Evolutionary conservation across 2,797 vertebrate species (phyloP), one percentile per base, ranked within the genome.

Genomic region (Phyllotis vaccarum): DNA sequence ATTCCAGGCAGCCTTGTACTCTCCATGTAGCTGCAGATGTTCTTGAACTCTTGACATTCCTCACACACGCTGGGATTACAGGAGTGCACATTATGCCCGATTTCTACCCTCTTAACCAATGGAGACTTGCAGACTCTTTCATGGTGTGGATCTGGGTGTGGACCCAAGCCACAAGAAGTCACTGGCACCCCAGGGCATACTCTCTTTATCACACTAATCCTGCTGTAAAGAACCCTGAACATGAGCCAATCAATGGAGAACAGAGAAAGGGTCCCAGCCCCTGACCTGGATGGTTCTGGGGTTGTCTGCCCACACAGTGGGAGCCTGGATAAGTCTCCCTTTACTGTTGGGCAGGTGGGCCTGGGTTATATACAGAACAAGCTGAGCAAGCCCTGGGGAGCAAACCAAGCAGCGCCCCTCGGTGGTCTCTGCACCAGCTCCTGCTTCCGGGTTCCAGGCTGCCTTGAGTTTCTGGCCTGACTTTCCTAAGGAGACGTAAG

Each of bases 241-340:
- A 13, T 46, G 58, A n/a, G 22, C 31, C 1, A 6, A 60, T 64
- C 29, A 60, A n/a, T 14, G 6, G 60, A 54, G 60, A 74, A n/a
- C 21, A 49, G 66, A 78, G 12, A 40, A 40, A 56, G 27, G 2
- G 29, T 6, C 94, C 94, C 37, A 56, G 56, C 24, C 11, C 52
- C 5, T 6, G 58, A 24, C 5, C 9, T 14, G 10, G 37, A 1
- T 27, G 21, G 19, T 54, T 40, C 56, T 22, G 21, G 70, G 60
- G 6, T 34, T 31, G 62, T 5, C 40, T 0, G 0, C 34, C 9
- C 0, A 49, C 19, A 0, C 49, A 37, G 34, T n/a, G 31, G 46
- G 16, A 34, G 2, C 34, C 66, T 34, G 13, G 66, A 22, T 5
- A 29, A 37, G 27, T 2, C 19, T 5, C 13, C 14, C 34, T 24